Base-by-base conservation (phyloP, 2,888 invertebrate species). In the Brachyptera risi region DNA sequence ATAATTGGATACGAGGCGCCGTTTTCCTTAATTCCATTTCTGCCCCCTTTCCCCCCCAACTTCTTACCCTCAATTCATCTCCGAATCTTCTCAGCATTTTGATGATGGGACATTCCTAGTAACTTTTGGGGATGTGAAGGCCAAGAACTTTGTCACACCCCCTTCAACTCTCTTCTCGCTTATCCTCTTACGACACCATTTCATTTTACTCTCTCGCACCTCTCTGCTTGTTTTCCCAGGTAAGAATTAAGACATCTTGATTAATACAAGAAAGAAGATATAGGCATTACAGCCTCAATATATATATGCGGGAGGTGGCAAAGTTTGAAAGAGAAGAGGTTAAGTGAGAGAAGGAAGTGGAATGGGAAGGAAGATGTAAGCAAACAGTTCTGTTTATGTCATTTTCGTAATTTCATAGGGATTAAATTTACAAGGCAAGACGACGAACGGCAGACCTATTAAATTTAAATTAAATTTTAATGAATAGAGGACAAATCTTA, bases 1-100 rank as follows among this genome's bases (percentile, higher is more conserved):
- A 78, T 78, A 78, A 78, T 78, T 78, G 78, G 77, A 78, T 77
- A 75, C 75, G 75, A 74, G 73, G 67, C 68, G 66, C 69, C 63
- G 62, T 63, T 66, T 65, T 63, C 62, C 65, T 66, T 66, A 64
- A 65, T 65, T 65, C 64, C 63, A 64, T 63, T 63, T 64, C 63
- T 63, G 63, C 54, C 23, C 49, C 58, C 35, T 56, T 31, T 24
- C 60, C 60, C 61, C 63, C 59, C 35, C 61, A 23, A 42, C 47
- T 56, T 62, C 63, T 59, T 63, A 56, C 63, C 64, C 64, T 57
- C 64, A 61, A 64, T 64, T 64, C 64, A 64, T 64, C 64, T 64
- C 61, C 35, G 61, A 63, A 63, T 63, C 62, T 62, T 54, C 56
- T 27, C 59, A 59, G 57, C 64, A 57, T 64, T 64, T 61, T 64